Evolutionary conservation across 1,140 invertebrate genomes (phyloP), one percentile per base, ranked within the genome.

Genomic region (Bombus sibiricus): DNA sequence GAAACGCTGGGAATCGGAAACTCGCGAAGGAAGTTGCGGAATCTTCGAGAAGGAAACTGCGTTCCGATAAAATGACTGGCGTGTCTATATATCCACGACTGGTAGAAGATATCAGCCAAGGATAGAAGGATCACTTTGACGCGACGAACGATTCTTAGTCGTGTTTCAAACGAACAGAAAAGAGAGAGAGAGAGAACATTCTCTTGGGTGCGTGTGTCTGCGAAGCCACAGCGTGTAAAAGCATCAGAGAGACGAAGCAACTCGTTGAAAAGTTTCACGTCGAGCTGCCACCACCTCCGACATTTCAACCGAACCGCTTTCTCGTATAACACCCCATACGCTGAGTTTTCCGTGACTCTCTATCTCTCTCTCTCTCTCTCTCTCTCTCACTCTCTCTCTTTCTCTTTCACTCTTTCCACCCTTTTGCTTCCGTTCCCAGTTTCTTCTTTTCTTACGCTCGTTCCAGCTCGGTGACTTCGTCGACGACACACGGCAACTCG

Each of bases 211-310:
- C 37, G 68, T 3, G 68, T 64, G 79, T 82, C 79, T 71, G 84
- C 62, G 57, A 47, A 34, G 8, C 53, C 18, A 41, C 15, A 28
- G 28, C 34, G 64, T 64, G 76, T 59, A 68, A 43, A 74, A 87
- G 81, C 47, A 47, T 71, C 66, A 73, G 68, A 59, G 53, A 57
- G 68, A 85, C 66, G 74, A 73, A 64, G 59, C 77, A 89, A 89
- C 88, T 75, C 86, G 86, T 89, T 88, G 86, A 88, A 86, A 89
- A 89, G 86, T 89, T 89, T 86, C 73, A 79, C 73, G 73, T 83
- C 32, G 34, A 68, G 39, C 72, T 72, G 86, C 81, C 78, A 81
- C 77, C 86, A 81, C 59, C 86, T 81, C 66, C 82, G 81, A 88
- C 83, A 69, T 86, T 89, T 89, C 86, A 85, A 85, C 84, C 82